phyloP scores from a whole-genome alignment of 2,797 vertebrate genomes.

The Hemibagrus guttatus region DNA sequence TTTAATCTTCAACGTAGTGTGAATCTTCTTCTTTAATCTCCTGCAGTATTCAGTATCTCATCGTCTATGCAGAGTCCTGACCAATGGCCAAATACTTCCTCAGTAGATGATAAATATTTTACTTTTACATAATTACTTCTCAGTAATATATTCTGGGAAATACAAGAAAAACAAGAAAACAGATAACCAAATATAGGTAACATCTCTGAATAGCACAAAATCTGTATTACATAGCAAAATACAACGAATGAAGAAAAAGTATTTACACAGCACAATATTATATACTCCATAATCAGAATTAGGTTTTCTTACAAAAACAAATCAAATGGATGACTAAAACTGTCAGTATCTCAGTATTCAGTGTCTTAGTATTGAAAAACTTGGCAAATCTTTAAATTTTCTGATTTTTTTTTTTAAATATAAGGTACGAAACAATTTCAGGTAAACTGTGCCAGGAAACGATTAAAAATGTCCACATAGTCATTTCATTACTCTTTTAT shows the following conservation, averaged over 20 bases:
- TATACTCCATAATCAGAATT: neutral
- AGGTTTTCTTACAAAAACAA: neutral
- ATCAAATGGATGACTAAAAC: neutral
- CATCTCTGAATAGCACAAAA: neutral
- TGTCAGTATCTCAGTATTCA: neutral
- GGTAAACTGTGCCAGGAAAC: neutral
- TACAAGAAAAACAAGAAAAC: neutral
- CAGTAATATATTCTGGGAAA: neutral
- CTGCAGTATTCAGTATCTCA: neutral
- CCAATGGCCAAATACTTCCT: constrained; percentile 63
- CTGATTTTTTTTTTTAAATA: neutral
- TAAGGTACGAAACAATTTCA: neutral
- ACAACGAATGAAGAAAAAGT: neutral
- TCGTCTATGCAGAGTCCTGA: constrained; percentile 67
- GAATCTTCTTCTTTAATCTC: neutral
- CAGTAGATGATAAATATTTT: constrained; percentile 34
- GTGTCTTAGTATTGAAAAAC: neutral
- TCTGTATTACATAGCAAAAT: neutral
- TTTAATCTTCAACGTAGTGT: constrained; percentile 66
- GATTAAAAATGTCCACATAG: neutral
- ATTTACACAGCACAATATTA: neutral
- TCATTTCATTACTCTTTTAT: neutral
- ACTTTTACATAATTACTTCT: neutral
- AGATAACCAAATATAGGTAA: neutral
- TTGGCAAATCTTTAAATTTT: too few relatives aligned